Percentiles rank a stretch among this genome's conserved stretches.
Conservation (phyloP, 2,888 invertebrate species). For the Boloria euphrosyne region DNA sequence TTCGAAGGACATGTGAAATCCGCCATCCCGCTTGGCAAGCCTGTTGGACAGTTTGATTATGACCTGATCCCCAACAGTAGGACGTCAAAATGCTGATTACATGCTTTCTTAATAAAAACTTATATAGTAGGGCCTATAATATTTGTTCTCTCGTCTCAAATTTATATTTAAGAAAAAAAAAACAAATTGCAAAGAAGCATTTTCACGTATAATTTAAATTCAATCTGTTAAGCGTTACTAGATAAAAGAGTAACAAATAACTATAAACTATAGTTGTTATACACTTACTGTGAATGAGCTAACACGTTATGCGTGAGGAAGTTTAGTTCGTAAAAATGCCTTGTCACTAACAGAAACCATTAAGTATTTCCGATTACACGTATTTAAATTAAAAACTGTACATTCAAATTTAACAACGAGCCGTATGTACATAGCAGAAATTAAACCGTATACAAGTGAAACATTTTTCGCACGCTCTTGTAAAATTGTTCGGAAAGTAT, state of each 20-base stretch:
- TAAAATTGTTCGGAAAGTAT: conserved; percentile 57
- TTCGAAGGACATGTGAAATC: too few relatives aligned
- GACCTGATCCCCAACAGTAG: too few relatives aligned
- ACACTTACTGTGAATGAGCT: conserved; percentile 16
- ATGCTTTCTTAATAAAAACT: too few relatives aligned
- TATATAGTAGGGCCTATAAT: too few relatives aligned
- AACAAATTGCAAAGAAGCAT: too few relatives aligned
- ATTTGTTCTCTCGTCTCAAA: too few relatives aligned
- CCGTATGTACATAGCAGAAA: conserved; percentile 51
- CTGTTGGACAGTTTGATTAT: too few relatives aligned
- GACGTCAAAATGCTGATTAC: too few relatives aligned
- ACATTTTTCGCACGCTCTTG: conserved; percentile 67
- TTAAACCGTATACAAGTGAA: conserved; percentile 51
- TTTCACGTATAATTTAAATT: too few relatives aligned
- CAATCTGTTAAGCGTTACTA: not conserved
- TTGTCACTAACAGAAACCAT: conserved; percentile 38
- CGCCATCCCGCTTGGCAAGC: too few relatives aligned
- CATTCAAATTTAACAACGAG: conserved; percentile 54
- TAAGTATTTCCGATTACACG: conserved; percentile 44
- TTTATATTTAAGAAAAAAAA: too few relatives aligned
- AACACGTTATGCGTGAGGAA: conserved; percentile 35
- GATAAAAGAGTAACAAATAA: conserved; percentile 12
- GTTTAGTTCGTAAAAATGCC: conserved; percentile 28
- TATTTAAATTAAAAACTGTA: conserved; percentile 48
- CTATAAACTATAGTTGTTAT: conserved; percentile 16